Evolutionary conservation across 2,113 vertebrate species (phyloP).

Genomic region (Pituophis catenifer): DNA sequence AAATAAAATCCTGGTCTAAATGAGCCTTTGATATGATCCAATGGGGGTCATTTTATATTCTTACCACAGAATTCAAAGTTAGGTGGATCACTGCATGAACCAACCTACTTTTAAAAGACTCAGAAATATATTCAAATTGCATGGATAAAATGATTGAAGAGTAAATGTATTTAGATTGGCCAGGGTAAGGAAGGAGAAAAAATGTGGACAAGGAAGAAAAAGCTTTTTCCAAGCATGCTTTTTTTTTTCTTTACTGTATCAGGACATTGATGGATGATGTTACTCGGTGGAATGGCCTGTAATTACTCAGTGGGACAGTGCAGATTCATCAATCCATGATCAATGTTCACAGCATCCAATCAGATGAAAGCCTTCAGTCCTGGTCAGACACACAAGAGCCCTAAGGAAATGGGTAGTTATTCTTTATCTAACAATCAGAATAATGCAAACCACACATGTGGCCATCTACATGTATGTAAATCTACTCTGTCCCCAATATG

Average conservation of each 20-base stretch:
- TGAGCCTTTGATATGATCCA: neutral
- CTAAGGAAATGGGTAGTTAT: neutral
- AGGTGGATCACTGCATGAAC: neutral
- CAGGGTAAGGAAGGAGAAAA: neutral
- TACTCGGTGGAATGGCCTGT: slow-evolving; percentile 32
- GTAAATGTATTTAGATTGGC: neutral
- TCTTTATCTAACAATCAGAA: neutral
- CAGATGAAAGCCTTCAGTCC: slow-evolving; percentile 4
- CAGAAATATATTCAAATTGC: neutral
- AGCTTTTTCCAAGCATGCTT: neutral
- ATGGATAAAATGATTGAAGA: neutral
- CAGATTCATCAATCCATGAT: slow-evolving; percentile 34
- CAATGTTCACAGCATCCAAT: slow-evolving; percentile 31
- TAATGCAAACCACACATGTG: neutral
- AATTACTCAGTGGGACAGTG: slow-evolving; percentile 39
- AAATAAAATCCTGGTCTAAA: neutral
- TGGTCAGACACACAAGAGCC: neutral
- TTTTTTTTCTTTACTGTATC: neutral
- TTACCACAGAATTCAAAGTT: neutral
- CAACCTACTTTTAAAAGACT: neutral
- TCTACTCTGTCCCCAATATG: neutral
- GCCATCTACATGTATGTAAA: neutral
- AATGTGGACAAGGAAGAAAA: neutral
- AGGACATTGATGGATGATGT: slow-evolving; percentile 29
- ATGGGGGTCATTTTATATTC: neutral